A percentile compares a stretch with the other conserved stretches of the same genome.
phyloP scores from a whole-genome alignment of 2,797 vertebrate species.

The Ctenopoma kingsleyae region DNA sequence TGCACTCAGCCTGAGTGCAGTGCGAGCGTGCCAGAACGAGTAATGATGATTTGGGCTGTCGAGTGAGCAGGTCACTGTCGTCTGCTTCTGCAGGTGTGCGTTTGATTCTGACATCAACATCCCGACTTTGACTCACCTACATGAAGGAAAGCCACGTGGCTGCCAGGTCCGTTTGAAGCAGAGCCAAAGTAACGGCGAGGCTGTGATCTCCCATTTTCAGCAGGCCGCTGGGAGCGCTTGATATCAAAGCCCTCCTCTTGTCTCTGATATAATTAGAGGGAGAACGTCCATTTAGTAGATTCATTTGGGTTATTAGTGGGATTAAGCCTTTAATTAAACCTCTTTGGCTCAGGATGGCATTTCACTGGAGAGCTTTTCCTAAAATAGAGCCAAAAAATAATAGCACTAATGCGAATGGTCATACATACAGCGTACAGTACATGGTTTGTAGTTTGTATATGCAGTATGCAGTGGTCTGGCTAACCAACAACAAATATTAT shows the following conservation, averaged over 20 bases:
- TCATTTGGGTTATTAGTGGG: constrained; percentile 63
- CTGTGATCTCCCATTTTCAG: constrained; percentile 32
- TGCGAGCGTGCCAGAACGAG: not conserved
- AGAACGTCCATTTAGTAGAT: constrained; percentile 54
- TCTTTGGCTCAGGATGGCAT: constrained; percentile 16
- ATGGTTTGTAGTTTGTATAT: not conserved
- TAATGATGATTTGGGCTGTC: not conserved
- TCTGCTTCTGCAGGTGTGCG: constrained; percentile 46
- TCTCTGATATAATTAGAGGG: constrained; percentile 53
- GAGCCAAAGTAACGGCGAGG: constrained; percentile 25
- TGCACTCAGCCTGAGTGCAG: not conserved
- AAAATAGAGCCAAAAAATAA: constrained; percentile 8
- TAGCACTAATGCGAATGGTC: not conserved
- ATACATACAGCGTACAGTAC: not conserved
- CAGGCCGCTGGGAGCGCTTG: constrained; percentile 40
- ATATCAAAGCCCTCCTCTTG: constrained; percentile 44
- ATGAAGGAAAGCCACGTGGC: constrained; percentile 13
- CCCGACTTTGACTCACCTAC: constrained; percentile 38
- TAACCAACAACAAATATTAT: not conserved
- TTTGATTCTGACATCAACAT: constrained; percentile 51
- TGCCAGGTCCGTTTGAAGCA: constrained; percentile 24
- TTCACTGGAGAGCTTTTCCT: constrained; percentile 31
- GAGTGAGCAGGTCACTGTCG: not conserved
- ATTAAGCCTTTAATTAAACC: constrained; percentile 66
- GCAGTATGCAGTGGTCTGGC: not conserved